phyloP scores from a whole-genome alignment of 2,797 vertebrate genomes.

The Pseudochirops cupreus region DNA sequence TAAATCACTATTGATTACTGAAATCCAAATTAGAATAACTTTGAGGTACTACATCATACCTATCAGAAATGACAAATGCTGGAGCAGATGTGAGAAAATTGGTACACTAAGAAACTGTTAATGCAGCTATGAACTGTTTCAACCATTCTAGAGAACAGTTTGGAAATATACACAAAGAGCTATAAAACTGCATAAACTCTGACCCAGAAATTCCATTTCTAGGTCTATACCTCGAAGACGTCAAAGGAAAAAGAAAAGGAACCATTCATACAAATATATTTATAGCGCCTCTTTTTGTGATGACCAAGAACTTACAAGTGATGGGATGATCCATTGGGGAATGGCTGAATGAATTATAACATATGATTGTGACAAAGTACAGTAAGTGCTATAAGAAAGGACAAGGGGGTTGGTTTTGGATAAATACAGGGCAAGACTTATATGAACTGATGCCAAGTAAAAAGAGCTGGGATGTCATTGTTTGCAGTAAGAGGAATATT shows the following conservation, averaged over 20 bases:
- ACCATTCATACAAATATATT: neutral
- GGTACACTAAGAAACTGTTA: neutral
- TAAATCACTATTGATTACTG: neutral
- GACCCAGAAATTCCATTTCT: neutral
- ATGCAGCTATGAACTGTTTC: neutral
- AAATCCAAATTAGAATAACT: neutral
- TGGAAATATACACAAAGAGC: neutral
- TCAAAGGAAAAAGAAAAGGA: neutral
- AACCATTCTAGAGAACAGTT: neutral
- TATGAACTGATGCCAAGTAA: neutral
- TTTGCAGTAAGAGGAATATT: neutral
- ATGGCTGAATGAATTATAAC: neutral
- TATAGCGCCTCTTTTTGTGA: neutral
- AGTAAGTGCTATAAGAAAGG: neutral
- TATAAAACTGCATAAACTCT: neutral
- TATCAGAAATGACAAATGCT: neutral
- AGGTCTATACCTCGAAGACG: neutral
- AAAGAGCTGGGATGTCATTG: neutral
- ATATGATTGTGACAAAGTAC: neutral
- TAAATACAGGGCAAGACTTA: neutral
- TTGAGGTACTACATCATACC: neutral
- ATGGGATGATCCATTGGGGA: neutral
- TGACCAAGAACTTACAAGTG: neutral
- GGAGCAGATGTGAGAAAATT: neutral
- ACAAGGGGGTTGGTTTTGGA: neutral